A percentile compares a stretch with the other conserved stretches of the same genome.
These are phyloP conservation scores for Thalpophila matura DNA, from an alignment of 2,888 invertebrate species.

Conservation along the genomic window DNA sequence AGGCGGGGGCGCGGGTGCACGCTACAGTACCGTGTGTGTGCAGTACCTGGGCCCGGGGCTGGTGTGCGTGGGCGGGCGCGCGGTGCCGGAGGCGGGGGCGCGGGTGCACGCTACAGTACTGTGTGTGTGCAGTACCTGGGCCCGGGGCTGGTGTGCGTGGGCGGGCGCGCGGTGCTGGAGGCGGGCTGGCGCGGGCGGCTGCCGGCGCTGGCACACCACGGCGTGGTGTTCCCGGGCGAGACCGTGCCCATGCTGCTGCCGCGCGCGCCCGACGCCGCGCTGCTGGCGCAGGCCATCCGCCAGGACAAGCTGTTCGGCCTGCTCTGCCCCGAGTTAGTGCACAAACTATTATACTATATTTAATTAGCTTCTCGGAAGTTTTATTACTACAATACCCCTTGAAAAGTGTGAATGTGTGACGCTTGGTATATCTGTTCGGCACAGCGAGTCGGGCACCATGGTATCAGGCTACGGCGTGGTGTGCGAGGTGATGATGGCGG, in stretches of 20 bases:
- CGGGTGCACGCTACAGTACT: no score
- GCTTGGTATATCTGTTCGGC: background rate
- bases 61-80: no score
- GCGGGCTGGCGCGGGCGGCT: conserved; percentile 82
- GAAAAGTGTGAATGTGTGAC: no score
- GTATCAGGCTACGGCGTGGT: conserved; percentile 85
- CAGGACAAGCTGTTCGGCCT: conserved; percentile 82
- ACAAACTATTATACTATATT: background rate
- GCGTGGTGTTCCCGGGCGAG: conserved; percentile 87
- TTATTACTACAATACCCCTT: no score
- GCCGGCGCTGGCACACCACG: conserved; percentile 78
- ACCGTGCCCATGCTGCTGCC: conserved; percentile 85
- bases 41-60: no score
- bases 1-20: no score
- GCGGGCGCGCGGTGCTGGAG: conserved; percentile 81
- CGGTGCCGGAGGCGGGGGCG: no score
- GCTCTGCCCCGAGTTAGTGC: conserved; percentile 81
- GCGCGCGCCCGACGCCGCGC: conserved; percentile 67
- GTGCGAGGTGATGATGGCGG: conserved; percentile 85
- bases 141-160: conserved; percentile 69
- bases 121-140: conserved; percentile 88
- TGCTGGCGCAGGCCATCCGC: conserved; percentile 69
- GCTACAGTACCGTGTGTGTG: no score
- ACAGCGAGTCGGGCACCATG: conserved; percentile 73
- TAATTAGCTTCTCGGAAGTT: no score